Evolutionary conservation across 2,113 vertebrate species (phyloP).

Genomic region (Stegastes partitus): DNA sequence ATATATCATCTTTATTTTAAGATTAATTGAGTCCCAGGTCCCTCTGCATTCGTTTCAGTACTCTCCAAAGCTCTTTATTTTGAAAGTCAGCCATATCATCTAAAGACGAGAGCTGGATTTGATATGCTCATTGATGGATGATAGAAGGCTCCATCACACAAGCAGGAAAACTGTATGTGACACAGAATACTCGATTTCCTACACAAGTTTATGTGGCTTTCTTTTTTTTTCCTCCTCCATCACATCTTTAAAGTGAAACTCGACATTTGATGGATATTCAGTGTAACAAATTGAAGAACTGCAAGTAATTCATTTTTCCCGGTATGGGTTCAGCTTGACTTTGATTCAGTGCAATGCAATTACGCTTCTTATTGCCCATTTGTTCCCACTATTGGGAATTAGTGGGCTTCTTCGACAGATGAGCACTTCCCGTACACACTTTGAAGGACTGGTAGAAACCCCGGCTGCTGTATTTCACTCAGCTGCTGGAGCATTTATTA

Average conservation of each 20-base stretch:
- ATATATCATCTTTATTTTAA: conserved; percentile 50
- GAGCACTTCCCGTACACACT: conserved; percentile 51
- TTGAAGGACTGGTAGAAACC: conserved; percentile 42
- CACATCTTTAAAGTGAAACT: conserved; percentile 25
- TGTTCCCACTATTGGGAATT: conserved; percentile 46
- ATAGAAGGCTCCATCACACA: conserved; percentile 20
- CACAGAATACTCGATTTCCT: conserved; percentile 21
- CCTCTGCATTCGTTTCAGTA: conserved; percentile 4
- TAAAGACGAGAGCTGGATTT: conserved; percentile 32
- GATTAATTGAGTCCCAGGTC: conserved; percentile 19
- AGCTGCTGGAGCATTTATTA: conserved; percentile 24
- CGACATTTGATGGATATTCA: conserved; percentile 41
- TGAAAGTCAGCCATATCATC: conserved; percentile 38
- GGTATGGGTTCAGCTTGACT: conserved; percentile 40
- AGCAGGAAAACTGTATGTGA: conserved; percentile 14
- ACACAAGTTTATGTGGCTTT: background rate
- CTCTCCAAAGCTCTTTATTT: conserved; percentile 16
- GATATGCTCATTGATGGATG: conserved; percentile 47
- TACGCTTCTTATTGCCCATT: conserved; percentile 62
- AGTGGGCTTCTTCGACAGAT: conserved; percentile 46
- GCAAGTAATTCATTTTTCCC: conserved; percentile 39
- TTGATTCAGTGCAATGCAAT: conserved; percentile 61
- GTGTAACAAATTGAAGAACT: conserved; percentile 31
- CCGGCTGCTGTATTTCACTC: conserved; percentile 17
- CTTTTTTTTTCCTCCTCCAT: background rate